Percentiles rank a stretch among this genome's conserved stretches.
phyloP scores from a whole-genome alignment of 1,140 invertebrate species.

The Apocrypta bakeri region DNA sequence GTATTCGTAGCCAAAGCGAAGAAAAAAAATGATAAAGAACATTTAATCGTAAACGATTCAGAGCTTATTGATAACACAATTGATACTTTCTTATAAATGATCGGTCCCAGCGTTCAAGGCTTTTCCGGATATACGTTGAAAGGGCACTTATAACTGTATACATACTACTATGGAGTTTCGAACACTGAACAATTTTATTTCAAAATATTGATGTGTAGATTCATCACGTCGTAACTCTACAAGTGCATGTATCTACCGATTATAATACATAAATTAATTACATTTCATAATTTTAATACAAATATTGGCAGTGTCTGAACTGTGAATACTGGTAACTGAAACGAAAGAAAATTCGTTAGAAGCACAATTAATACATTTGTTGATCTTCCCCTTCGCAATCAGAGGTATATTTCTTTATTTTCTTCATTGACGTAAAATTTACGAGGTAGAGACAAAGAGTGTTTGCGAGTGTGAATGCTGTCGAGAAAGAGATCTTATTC shows the following conservation, averaged over 20 bases:
- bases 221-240: too few relatives aligned
- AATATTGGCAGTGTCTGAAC: neutral
- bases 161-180: too few relatives aligned
- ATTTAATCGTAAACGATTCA: constrained; percentile 11
- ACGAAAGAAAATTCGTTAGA: neutral
- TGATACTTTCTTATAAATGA: neutral
- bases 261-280: too few relatives aligned
- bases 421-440: too few relatives aligned
- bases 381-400: neutral
- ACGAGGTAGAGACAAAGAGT: too few relatives aligned
- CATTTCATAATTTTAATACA: too few relatives aligned
- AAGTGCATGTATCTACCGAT: too few relatives aligned
- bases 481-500: too few relatives aligned
- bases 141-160: neutral
- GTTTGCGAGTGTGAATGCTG: too few relatives aligned
- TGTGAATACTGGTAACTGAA: neutral
- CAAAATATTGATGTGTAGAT: too few relatives aligned
- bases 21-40: neutral
- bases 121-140: neutral
- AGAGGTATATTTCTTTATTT: too few relatives aligned
- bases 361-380: neutral
- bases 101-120: neutral
- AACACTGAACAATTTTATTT: too few relatives aligned
- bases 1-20: constrained; percentile 48
- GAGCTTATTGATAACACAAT: constrained; percentile 17